Evolutionary conservation across 2,888 invertebrate genomes (phyloP), one percentile per base, ranked within the genome.

Genomic region (Drosophila mulleri): DNA sequence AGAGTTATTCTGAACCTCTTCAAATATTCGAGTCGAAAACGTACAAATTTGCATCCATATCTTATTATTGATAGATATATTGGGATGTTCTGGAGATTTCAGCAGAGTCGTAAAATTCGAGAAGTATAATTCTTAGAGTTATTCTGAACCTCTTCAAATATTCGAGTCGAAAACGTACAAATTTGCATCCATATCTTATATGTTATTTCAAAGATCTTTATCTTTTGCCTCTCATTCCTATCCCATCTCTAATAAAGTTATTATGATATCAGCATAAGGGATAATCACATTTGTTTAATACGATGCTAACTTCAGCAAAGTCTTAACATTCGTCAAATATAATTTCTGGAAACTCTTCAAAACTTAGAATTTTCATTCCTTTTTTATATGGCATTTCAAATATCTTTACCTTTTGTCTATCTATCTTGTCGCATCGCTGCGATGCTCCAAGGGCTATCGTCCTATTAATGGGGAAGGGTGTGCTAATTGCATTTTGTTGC

Each of bases 401-500:
- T 9, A 16, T 16, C 5, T 26, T 47, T n/a, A n/a, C 26, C 5
- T 47, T 4, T 16, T 3, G 26, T 3, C 26, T 26, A 26, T 26
- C 26, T 26, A 26, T 3, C 26, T 26, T 26, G 5, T 26, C 26
- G 3, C 26, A 26, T 50, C 50, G 18, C n/a, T n/a, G 12, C n/a
- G 11, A 5, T 61, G 16, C 32, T 42, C 4, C 6, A 20, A 20
- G 48, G 14, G 26, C 12, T 18, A 14, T 18, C 37, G 47, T 32
- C 26, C 57, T 32, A 16, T 53, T 57, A 58, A 44, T 69, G 26
- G 16, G 47, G 54, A 52, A 32, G 67, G 44, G 44, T 63, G 58
- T 75, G 75, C 48, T 75, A 73, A 75, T 75, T 67, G 58, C n/a
- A 16, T 44, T 20, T 45, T 32, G 14, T 50, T 37, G 29, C 16